phyloP scores from a whole-genome alignment of 2,113 vertebrate species.

The Sorex fumeus region DNA sequence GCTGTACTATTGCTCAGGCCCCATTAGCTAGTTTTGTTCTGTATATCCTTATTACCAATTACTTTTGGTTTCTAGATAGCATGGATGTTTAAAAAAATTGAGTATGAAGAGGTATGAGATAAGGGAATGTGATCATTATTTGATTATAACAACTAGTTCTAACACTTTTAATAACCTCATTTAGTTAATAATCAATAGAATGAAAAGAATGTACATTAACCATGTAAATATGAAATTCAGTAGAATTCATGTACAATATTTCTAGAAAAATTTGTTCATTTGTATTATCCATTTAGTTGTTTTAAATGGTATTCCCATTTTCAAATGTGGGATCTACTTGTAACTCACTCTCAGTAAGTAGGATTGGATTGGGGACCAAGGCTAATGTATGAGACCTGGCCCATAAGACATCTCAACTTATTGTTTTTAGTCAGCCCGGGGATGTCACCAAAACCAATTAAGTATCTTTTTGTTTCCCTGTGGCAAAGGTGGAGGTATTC shows the following conservation, averaged over 20 bases:
- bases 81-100: too few species aligned
- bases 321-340: neutral
- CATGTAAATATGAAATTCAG: neutral
- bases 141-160: neutral
- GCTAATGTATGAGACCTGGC: neutral
- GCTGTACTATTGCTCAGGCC: too few species aligned
- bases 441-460: neutral
- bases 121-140: neutral
- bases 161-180: neutral
- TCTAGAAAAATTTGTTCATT: neutral
- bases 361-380: neutral
- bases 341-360: neutral
- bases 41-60: neutral
- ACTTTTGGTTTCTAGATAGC: too few species aligned
- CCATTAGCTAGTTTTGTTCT: neutral
- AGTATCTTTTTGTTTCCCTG: neutral
- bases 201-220: neutral
- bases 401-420: neutral
- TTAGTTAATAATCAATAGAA: neutral
- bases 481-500: too few species aligned
- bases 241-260: neutral
- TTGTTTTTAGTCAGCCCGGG: neutral
- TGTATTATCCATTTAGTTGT: neutral
- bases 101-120: neutral
- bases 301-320: neutral